phyloP scores from a whole-genome alignment of 2,797 vertebrate species.

The Tympanoctomys barrerae region DNA sequence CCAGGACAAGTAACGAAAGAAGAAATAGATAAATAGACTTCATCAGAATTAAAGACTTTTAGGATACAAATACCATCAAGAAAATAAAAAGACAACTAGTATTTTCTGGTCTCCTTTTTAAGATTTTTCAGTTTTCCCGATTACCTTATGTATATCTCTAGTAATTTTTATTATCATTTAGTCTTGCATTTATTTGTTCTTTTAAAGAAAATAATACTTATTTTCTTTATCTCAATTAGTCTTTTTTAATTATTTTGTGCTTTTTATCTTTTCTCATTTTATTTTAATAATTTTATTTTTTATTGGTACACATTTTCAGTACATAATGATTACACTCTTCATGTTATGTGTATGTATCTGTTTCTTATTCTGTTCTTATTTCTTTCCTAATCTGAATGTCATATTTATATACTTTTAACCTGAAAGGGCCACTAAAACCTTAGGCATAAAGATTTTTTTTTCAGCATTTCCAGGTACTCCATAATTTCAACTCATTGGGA shows the following conservation, averaged over 20 bases:
- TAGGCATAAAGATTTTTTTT: not conserved
- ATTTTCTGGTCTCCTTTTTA: not conserved
- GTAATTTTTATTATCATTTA: not conserved
- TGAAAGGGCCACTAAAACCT: not conserved
- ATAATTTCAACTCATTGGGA: not conserved
- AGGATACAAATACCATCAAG: not conserved
- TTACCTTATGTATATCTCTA: not conserved
- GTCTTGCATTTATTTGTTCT: not conserved
- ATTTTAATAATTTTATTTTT: not conserved
- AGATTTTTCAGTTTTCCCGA: not conserved
- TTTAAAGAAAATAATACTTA: not conserved
- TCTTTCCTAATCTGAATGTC: not conserved
- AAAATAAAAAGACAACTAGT: not conserved
- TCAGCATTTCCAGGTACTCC: not conserved
- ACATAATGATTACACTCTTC: not conserved
- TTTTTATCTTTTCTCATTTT: not conserved
- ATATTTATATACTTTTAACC: not conserved
- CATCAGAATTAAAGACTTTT: not conserved
- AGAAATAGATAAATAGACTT: not conserved
- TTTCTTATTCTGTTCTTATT: constrained; percentile 1
- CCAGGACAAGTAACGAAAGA: not conserved
- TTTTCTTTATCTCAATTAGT: not conserved
- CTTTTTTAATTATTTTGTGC: not conserved
- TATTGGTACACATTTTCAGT: not conserved
- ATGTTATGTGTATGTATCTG: not conserved